Evolutionary conservation across 1,140 invertebrate species (phyloP).

Genomic region (Plectrocnemia conspersa): DNA sequence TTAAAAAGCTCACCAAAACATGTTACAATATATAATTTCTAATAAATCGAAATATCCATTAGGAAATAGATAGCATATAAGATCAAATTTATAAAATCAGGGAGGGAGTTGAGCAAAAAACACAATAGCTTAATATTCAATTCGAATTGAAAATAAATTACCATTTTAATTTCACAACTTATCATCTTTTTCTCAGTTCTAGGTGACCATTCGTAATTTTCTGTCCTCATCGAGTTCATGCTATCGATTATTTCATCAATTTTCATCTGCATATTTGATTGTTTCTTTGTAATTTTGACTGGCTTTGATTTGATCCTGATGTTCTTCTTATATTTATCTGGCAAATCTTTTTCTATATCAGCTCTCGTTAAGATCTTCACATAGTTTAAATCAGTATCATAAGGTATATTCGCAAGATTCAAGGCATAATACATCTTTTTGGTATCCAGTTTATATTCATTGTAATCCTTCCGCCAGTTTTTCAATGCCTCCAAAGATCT

Average conservation of each 20-base stretch:
- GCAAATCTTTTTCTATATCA: conserved; percentile 49
- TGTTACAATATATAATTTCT: no score
- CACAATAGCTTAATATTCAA: no score
- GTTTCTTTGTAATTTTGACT: conserved; percentile 40
- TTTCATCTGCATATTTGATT: conserved; percentile 44
- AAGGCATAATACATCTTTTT: conserved; percentile 37
- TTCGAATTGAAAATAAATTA: no score
- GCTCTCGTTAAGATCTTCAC: conserved; percentile 44
- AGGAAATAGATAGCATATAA: no score
- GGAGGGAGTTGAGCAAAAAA: no score
- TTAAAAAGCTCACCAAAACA: no score
- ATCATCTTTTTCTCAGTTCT: conserved; percentile 45
- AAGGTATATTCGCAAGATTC: conserved; percentile 39
- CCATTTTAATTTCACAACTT: conserved; percentile 47
- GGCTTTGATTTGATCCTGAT: conserved; percentile 39
- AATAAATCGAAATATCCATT: no score
- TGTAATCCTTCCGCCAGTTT: conserved; percentile 46
- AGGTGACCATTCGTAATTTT: conserved; percentile 44
- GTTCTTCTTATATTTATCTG: conserved; percentile 46
- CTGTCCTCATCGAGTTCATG: conserved; percentile 42
- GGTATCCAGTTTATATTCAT: conserved; percentile 36
- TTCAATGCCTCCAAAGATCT: conserved; percentile 44
- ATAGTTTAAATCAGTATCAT: conserved; percentile 44
- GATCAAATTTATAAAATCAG: no score
- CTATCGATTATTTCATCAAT: conserved; percentile 47